Evolutionary conservation across 2,113 vertebrate genomes (phyloP).

Genomic region (Agelaius tricolor): DNA sequence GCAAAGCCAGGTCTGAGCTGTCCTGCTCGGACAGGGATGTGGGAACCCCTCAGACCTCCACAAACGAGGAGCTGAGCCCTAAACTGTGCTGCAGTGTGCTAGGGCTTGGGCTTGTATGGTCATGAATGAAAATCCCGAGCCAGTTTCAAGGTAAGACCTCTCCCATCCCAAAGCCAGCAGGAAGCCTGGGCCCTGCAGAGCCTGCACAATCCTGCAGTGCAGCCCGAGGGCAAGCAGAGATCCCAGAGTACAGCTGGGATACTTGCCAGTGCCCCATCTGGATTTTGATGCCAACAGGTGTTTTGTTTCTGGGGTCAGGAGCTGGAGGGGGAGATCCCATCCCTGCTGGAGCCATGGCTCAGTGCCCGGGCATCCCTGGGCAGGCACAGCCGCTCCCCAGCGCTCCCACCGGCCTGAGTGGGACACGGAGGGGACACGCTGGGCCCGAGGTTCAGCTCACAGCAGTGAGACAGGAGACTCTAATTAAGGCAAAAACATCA

Average conservation of each 20-base stretch:
- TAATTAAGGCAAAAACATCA: conserved; percentile 22
- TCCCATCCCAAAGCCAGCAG: fast-evolving
- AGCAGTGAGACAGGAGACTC: not conserved
- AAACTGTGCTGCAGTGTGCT: not conserved
- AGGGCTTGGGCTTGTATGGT: not conserved
- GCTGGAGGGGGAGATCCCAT: not conserved
- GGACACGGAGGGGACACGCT: fast-evolving
- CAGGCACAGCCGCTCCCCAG: fast-evolving
- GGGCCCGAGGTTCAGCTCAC: not conserved
- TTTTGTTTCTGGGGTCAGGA: not conserved
- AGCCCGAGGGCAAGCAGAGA: fast-evolving
- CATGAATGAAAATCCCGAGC: not conserved
- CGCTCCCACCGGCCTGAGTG: fast-evolving
- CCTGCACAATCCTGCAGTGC: fast-evolving
- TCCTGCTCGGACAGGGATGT: not conserved
- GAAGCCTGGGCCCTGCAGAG: not conserved
- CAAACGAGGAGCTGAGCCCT: fast-evolving
- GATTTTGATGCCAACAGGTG: not conserved
- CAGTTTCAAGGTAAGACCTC: not conserved
- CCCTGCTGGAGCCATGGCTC: fast-evolving
- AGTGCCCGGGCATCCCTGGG: fast-evolving
- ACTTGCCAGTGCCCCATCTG: not conserved
- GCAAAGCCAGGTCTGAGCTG: not conserved
- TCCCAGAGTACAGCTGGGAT: not conserved
- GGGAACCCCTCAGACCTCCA: not conserved